Evolutionary conservation across 92 coral and sea anemone species (phyloP).

Genomic region (Pocillopora meandrina): DNA sequence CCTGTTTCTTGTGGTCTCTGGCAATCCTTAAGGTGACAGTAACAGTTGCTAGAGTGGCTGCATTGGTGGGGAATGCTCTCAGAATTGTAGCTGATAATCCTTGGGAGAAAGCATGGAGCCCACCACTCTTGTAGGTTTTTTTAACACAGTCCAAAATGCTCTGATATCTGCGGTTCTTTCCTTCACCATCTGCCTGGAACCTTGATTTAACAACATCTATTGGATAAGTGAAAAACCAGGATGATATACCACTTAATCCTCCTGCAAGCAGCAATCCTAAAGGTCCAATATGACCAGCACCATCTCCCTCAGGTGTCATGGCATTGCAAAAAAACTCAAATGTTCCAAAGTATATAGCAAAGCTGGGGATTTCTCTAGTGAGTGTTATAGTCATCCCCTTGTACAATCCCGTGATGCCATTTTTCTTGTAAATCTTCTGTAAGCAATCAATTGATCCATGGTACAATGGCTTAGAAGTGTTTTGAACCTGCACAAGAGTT

Average conservation of each 20-base stretch:
- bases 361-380: constrained; percentile 77
- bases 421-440: constrained; percentile 56
- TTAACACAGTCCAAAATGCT: constrained; percentile 75
- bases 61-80: constrained; percentile 94
- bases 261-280: constrained; percentile 79
- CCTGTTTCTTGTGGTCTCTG: constrained; percentile 55
- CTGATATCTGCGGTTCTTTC: constrained; percentile 45
- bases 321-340: constrained; percentile 73
- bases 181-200: constrained; percentile 87
- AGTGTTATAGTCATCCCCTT: constrained; percentile 79
- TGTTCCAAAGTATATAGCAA: constrained; percentile 85
- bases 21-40: constrained; percentile 76
- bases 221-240: constrained; percentile 85
- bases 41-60: constrained; percentile 92
- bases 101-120: constrained; percentile 67
- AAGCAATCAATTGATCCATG: constrained; percentile 87
- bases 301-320: constrained; percentile 52
- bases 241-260: constrained; percentile 82
- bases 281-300: constrained; percentile 60
- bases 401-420: constrained; percentile 80
- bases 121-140: constrained; percentile 70
- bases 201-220: constrained; percentile 89
- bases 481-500: constrained; percentile 92
- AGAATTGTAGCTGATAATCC: constrained; percentile 84
- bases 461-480: constrained; percentile 58